Evolutionary conservation across 1,140 invertebrate species (phyloP).

Genomic region (Acromyrmex charruanus): DNA sequence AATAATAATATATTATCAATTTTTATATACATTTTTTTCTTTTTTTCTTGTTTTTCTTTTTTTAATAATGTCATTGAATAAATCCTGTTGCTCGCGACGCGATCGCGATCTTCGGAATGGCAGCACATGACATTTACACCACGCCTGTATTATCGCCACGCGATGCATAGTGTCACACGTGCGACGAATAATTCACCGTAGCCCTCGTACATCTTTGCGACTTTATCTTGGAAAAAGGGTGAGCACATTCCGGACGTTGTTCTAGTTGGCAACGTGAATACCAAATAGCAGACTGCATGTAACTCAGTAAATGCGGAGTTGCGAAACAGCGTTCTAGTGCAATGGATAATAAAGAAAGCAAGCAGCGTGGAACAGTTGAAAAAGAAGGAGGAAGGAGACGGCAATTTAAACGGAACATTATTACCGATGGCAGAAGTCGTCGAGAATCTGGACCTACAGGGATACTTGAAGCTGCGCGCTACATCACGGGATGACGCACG

Average conservation of each 20-base stretch:
- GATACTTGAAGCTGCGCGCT: not conserved
- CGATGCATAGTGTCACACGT: slow-evolving; percentile 28
- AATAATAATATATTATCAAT: too few relatives aligned
- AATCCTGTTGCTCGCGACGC: not conserved
- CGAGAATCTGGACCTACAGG: not conserved
- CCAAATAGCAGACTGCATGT: not conserved
- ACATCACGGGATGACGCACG: slow-evolving; percentile 22
- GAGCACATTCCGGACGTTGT: slow-evolving; percentile 46
- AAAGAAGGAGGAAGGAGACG: not conserved
- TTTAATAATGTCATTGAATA: slow-evolving; percentile 8
- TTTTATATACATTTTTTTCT: not conserved
- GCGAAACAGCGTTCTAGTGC: not conserved
- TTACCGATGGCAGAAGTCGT: not conserved
- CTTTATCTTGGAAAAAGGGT: slow-evolving; percentile 56
- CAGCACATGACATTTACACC: slow-evolving; percentile 45
- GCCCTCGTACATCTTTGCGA: slow-evolving; percentile 50
- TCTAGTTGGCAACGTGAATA: slow-evolving; percentile 19
- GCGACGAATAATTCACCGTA: slow-evolving; percentile 58
- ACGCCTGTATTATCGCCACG: slow-evolving; percentile 51
- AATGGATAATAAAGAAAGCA: slow-evolving; percentile 3
- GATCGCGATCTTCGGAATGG: slow-evolving; percentile 29
- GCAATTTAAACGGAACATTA: not conserved
- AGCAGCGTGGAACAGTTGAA: not conserved
- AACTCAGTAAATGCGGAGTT: slow-evolving; percentile 22
- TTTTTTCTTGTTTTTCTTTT: not conserved